Base-by-base conservation (phyloP, 2,797 vertebrate genomes). In the Tamandua tetradactyla region DNA sequence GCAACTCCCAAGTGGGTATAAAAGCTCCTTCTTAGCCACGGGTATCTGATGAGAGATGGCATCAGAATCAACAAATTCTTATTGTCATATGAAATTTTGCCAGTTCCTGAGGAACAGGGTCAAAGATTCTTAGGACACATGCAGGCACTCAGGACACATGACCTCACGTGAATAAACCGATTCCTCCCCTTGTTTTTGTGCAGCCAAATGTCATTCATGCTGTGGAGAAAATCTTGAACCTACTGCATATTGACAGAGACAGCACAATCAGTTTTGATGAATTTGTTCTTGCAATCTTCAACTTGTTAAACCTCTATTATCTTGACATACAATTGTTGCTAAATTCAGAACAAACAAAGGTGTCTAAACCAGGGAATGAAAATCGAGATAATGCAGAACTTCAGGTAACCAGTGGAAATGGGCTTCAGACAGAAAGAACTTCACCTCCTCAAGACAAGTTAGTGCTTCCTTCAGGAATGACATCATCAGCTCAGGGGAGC, bases 251-350 rank as follows among this genome's bases (percentile, higher is more conserved):
- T 55, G 69, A 90, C 27, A 85, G 32, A 14, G 32, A 95, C 7
- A 35, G 32, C 3, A 37, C 62, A 47, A 95, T 96, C 91, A 68
- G 55, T 84, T 96, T 97, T 89, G 86, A 95, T 22, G 95, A 97
- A 68, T 97, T 97, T 80, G 7, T 97, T 42, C 89, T 97, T 91
- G n/a, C 84, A 57, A 52, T 95, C 57, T 97, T 96, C 82, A 94
- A 76, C 47, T 40, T 97, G 72, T 30, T 95, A 69, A 94, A 95
- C 15, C 17, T 90, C 57, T 89, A 81, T 83, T 80, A 92, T 75
- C 74, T 61, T 79, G 96, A 94, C 22, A 80, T 72, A 49, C 49
- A 79, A 3, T 85, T 84, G 55, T 66, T 89, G 84, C 44, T 88
- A 79, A 89, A 69, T 91, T 74, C 57, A 83, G 82, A 94, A 83